phyloP scores from a whole-genome alignment of 2,113 vertebrate species.

The Mionectes macconnelli region DNA sequence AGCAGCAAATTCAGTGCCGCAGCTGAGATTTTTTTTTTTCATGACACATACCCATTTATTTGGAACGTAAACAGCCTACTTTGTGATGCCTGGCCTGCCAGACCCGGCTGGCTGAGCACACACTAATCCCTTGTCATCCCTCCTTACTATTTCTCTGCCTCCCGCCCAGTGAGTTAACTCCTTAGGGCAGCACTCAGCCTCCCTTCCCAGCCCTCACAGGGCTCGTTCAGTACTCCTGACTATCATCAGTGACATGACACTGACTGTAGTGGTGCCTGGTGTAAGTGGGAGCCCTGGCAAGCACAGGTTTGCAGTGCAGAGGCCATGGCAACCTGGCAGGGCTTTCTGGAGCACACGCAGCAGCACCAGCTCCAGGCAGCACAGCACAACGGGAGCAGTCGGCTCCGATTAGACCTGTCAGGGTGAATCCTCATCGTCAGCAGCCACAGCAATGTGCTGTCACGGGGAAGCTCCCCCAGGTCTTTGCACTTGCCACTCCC shows the following conservation, averaged over 20 bases:
- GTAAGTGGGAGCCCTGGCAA: neutral
- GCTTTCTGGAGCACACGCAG: neutral
- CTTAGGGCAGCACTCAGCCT: neutral
- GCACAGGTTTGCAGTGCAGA: neutral
- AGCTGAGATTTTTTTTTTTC: neutral
- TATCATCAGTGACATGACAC: fast-evolving
- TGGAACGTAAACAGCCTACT: neutral
- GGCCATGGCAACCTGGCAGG: neutral
- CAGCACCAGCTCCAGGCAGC: neutral
- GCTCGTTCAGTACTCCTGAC: neutral
- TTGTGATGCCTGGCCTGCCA: neutral
- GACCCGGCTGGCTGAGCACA: neutral
- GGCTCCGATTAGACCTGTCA: neutral
- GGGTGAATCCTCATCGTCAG: neutral
- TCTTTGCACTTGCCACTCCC: neutral
- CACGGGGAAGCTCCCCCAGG: neutral
- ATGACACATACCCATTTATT: neutral
- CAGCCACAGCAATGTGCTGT: fast-evolving
- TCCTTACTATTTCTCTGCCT: neutral
- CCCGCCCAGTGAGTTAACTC: neutral
- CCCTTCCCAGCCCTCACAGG: neutral
- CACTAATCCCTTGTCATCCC: conserved; percentile 21
- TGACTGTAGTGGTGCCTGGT: neutral
- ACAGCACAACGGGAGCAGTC: neutral
- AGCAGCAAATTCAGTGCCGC: neutral